phyloP scores from a whole-genome alignment of 2,888 invertebrate species.

The Campaea margaritaria region DNA sequence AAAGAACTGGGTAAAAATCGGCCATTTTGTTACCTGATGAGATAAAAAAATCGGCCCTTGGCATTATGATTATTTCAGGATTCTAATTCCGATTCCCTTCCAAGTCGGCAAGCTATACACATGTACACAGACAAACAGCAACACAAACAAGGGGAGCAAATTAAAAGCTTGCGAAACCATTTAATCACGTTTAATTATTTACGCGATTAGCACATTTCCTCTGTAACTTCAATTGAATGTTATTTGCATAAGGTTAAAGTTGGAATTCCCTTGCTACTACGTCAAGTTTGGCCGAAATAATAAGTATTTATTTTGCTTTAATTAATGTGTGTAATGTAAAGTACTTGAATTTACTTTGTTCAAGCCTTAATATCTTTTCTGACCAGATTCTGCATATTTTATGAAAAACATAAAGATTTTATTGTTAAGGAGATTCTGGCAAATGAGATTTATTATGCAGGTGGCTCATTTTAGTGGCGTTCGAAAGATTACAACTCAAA shows the following conservation, averaged over 20 bases:
- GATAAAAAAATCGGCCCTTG: no score
- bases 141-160: constrained; percentile 30
- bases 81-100: no score
- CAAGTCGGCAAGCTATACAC: constrained; percentile 10
- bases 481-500: no score
- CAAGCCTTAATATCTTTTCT: neutral
- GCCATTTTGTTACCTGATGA: no score
- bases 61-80: no score
- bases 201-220: constrained; percentile 22
- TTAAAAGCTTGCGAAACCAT: constrained; percentile 36
- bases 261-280: constrained; percentile 9
- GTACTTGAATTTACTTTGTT: constrained; percentile 16
- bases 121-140: constrained; percentile 17
- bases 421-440: no score
- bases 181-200: constrained; percentile 35
- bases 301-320: constrained; percentile 28
- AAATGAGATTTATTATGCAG: no score
- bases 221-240: constrained; percentile 7
- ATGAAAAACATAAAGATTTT: no score
- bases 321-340: constrained; percentile 19
- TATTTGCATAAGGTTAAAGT: constrained; percentile 1
- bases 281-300: constrained; percentile 7
- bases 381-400: no score
- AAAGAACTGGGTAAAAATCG: no score
- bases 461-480: no score